Percentiles rank a stretch among this genome's conserved stretches.
These are phyloP conservation scores for Aptenodytes patagonicus DNA, from an alignment of 2,113 vertebrate species.

Conservation along the genomic window DNA sequence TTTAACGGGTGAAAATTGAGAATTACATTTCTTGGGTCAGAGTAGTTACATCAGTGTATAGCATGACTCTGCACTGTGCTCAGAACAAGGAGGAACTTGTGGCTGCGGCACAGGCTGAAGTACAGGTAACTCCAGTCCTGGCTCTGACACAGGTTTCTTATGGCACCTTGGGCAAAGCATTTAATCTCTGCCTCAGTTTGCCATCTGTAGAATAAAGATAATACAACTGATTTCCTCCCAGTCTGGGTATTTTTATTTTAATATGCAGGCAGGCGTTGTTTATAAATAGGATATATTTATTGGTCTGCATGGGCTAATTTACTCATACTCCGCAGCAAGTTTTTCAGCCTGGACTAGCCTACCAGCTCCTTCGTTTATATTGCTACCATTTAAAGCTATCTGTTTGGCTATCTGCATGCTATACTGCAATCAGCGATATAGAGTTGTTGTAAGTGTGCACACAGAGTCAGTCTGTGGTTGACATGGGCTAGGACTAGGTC, in stretches of 20 bases:
- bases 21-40: neutral
- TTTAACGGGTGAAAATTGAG: neutral
- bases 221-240: neutral
- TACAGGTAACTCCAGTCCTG: neutral
- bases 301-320: neutral
- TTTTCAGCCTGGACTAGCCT: neutral
- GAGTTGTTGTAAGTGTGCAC: neutral
- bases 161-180: neutral
- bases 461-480: neutral
- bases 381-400: neutral
- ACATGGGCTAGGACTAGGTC: neutral
- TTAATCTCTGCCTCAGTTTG: neutral
- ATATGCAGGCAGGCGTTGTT: neutral
- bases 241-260: neutral
- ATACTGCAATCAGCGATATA: neutral
- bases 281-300: neutral
- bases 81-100: neutral
- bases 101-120: neutral
- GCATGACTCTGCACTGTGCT: neutral
- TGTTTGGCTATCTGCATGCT: neutral
- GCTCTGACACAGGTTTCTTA: neutral
- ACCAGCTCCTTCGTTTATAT: neutral
- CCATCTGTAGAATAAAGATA: neutral
- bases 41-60: neutral
- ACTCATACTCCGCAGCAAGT: neutral